phyloP scores from a whole-genome alignment of 2,888 invertebrate species.

The Apomyelois bistriatella region DNA sequence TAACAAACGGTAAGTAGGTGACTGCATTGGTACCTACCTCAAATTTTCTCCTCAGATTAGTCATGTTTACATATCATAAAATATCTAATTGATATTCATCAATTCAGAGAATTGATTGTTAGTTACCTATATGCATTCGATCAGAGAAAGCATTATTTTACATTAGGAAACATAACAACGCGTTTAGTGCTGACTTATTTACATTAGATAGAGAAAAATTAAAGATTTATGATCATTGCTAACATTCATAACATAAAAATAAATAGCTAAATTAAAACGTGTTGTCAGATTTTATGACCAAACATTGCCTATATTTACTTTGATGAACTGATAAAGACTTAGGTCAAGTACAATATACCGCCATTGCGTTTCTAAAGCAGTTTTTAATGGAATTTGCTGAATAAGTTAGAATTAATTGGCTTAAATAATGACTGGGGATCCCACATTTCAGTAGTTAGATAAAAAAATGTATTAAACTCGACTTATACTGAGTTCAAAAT shows the following conservation, averaged over 20 bases:
- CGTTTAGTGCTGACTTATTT: no score
- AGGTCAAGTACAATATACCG: not conserved
- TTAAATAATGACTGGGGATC: no score
- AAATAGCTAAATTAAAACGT: not conserved
- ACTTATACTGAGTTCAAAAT: no score
- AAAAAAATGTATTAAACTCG: no score
- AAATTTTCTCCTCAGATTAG: not conserved
- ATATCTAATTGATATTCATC: not conserved
- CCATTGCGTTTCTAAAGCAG: not conserved
- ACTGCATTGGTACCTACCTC: not conserved
- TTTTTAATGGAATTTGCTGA: not conserved
- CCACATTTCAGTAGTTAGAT: no score
- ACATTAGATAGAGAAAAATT: no score
- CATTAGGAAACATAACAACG: no score
- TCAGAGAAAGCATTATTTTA: not conserved
- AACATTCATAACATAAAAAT: not conserved
- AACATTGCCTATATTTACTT: not conserved
- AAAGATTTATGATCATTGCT: no score
- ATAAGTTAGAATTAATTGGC: no score
- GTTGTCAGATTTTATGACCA: not conserved
- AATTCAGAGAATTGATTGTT: not conserved
- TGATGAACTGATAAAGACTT: conserved; percentile 4
- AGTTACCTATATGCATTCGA: not conserved
- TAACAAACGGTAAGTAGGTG: not conserved
- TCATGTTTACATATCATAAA: not conserved